Evolutionary conservation across 2,797 vertebrate species (phyloP).

Genomic region (Margarornis squamiger): DNA sequence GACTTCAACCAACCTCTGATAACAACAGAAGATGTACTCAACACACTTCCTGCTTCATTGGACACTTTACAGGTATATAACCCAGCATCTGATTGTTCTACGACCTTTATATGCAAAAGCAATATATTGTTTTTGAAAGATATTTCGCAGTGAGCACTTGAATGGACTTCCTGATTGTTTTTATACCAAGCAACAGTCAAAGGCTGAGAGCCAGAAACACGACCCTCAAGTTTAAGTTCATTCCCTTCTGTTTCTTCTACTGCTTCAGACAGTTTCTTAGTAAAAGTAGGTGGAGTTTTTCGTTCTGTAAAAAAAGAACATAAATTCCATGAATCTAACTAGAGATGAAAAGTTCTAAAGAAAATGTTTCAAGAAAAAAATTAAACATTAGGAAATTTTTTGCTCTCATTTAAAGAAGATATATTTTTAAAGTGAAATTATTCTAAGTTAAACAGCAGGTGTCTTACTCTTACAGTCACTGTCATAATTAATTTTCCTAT

Average conservation of each 20-base stretch:
- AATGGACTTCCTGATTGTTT: slow-evolving; percentile 83
- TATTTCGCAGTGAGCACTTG: slow-evolving; percentile 86
- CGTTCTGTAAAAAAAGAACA: slow-evolving; percentile 81
- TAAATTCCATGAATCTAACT: not conserved
- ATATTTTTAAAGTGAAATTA: not conserved
- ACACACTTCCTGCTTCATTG: slow-evolving; percentile 88
- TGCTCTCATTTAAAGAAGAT: not conserved
- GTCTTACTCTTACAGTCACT: not conserved
- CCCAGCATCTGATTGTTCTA: slow-evolving; percentile 82
- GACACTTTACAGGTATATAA: slow-evolving; percentile 87
- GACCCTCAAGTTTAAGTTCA: slow-evolving; percentile 89
- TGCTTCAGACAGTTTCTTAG: slow-evolving; percentile 89
- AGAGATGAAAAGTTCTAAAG: not conserved
- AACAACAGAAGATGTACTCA: slow-evolving; percentile 83
- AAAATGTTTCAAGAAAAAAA: not conserved
- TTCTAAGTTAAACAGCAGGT: not conserved
- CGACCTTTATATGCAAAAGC: slow-evolving; percentile 84
- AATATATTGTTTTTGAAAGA: slow-evolving; percentile 89
- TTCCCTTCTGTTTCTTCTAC: slow-evolving; percentile 92
- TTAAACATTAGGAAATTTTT: not conserved
- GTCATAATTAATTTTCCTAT: not conserved
- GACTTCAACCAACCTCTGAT: slow-evolving; percentile 85
- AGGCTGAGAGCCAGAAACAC: slow-evolving; percentile 92
- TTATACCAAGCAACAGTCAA: slow-evolving; percentile 89
- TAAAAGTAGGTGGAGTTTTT: slow-evolving; percentile 91